Evolutionary conservation across 2,113 vertebrate genomes (phyloP), one percentile per base, ranked within the genome.

Genomic region (Anhinga rufa): DNA sequence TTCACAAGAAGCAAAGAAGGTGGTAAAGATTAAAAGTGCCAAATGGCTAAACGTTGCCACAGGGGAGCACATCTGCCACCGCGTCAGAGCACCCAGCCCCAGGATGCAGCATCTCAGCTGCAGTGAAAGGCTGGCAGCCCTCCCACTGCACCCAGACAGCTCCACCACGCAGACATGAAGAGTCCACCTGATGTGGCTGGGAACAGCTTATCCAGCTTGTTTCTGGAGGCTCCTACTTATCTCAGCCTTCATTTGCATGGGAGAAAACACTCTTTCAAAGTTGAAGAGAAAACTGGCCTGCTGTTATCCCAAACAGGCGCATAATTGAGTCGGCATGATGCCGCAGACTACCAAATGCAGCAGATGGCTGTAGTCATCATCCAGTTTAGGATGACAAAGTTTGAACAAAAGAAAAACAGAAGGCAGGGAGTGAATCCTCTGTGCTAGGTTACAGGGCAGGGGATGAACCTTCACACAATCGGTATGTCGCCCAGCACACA

Each of bases 321-420:
- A 49, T 96, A 96, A 96, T 96, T 88, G 93, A 93, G 89, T 62
- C 94, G 25, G 95, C 86, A 3, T 66, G 91, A 91, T 82, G 90
- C 84, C 19, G 11, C 93, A 36, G 51, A 88, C 82, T 60, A 89
- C 94, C 75, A 70, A 91, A 64, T 1, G 36, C 81, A 95, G 96
- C 94, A 97, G 95, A 97, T 92, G 95, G 95, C 94, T 95, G 92
- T 49, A 91, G 84, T 94, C 96, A 97, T 52, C 95, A 95, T 82
- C 94, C 93, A 96, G 94, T 96, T 97, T 96, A 92, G 96, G 95
- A 97, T 95, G 96, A 97, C 93, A 94, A 92, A 97, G 96, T 93
- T 91, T 2, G 46, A 94, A 97, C 95, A 96, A 90, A 95, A 94
- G 96, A 14, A 87, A 97, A 93, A 72, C 93, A 96, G 95, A 95